Percentiles rank a stretch among this genome's conserved stretches.
Conservation (phyloP, 2,113 vertebrate species). For the Paramisgurnus dabryanus region DNA sequence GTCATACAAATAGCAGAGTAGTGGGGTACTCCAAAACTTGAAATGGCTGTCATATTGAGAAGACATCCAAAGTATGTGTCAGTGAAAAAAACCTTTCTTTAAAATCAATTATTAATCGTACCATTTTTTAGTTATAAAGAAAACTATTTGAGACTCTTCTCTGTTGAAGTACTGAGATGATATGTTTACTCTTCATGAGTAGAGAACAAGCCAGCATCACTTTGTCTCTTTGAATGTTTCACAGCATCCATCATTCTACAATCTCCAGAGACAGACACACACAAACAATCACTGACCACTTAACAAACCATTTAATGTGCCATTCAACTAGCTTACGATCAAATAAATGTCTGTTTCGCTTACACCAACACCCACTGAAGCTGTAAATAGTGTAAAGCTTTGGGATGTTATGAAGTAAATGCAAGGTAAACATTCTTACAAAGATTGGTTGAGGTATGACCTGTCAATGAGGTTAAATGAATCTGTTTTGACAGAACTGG, state of each 20-base stretch:
- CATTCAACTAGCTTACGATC: not conserved
- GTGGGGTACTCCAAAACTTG: too few relatives aligned
- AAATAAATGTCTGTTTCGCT: conserved; percentile 14
- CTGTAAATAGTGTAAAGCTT: too few relatives aligned
- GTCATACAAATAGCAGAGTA: too few relatives aligned
- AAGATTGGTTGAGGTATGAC: not conserved
- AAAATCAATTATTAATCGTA: not conserved
- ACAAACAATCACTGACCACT: conserved; percentile 12
- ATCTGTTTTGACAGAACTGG: conserved; percentile 14
- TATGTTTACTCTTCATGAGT: not conserved
- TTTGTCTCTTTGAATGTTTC: conserved; percentile 62
- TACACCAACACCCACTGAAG: not conserved
- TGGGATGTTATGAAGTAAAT: not conserved
- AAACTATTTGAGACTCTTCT: not conserved
- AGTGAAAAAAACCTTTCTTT: not conserved
- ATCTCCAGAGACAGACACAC: conserved; percentile 37
- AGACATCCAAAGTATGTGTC: too few relatives aligned
- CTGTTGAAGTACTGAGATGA: not conserved
- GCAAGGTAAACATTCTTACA: not conserved
- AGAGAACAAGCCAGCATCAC: conserved; percentile 53
- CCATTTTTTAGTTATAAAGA: not conserved
- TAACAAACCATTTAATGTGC: conserved; percentile 26
- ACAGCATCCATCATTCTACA: conserved; percentile 65
- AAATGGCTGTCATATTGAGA: too few relatives aligned
- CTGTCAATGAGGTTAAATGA: not conserved